Evolutionary conservation across 2,113 vertebrate species (phyloP).

Genomic region (Garra rufa): DNA sequence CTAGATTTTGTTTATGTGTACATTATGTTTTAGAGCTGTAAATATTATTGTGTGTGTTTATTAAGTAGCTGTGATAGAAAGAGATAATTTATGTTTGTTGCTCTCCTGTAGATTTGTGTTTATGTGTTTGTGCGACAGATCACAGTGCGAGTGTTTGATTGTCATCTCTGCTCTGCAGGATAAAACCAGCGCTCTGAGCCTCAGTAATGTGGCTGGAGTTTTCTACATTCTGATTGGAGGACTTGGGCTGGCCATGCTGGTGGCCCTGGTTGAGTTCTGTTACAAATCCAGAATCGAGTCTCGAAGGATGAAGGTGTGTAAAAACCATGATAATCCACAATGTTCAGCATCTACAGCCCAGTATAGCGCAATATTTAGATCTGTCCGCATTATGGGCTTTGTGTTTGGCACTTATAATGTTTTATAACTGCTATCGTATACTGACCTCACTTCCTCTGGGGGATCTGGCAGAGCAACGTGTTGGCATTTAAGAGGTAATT

Average conservation of each 20-base stretch:
- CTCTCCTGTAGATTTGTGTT: neutral
- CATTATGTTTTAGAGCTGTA: slow-evolving; percentile 5
- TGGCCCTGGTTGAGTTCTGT: slow-evolving; percentile 99
- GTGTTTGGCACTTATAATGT: slow-evolving; percentile 12
- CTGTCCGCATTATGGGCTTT: neutral
- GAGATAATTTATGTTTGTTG: neutral
- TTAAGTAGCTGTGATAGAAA: neutral
- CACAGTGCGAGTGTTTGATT: slow-evolving; percentile 49
- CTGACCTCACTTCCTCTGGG: slow-evolving; percentile 40
- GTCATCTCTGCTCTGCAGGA: slow-evolving; percentile 79
- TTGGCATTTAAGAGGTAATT: slow-evolving; percentile 47
- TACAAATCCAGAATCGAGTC: slow-evolving; percentile 98
- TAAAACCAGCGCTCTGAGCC: slow-evolving; percentile 96
- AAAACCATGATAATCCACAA: neutral
- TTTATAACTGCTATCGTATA: slow-evolving; percentile 26
- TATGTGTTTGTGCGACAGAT: slow-evolving; percentile 2
- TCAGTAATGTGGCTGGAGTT: slow-evolving; percentile 97
- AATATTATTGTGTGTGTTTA: slow-evolving; percentile 5
- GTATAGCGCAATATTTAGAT: neutral
- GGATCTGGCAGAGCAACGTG: slow-evolving; percentile 27
- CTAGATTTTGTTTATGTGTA: slow-evolving; percentile 18
- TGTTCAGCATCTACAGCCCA: neutral
- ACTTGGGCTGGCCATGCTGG: slow-evolving; percentile 96
- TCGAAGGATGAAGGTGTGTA: slow-evolving; percentile 92
- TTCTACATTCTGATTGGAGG: slow-evolving; percentile 99